Base-by-base conservation (phyloP, 1,140 invertebrate genomes). In the Lepidostoma basale region DNA sequence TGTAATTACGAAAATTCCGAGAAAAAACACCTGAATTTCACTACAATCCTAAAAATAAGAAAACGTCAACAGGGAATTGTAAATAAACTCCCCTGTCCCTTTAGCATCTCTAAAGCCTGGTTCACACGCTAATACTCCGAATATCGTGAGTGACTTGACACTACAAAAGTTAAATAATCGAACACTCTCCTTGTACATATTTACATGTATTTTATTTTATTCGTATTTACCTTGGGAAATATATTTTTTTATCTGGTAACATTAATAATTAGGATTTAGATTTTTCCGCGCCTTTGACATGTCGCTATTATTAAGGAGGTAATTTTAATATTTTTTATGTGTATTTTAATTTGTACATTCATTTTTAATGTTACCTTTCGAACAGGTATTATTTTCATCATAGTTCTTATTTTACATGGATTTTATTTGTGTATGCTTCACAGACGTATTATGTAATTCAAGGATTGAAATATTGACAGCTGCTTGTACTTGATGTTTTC, bases 11-110 rank as follows among this genome's bases (percentile, higher is more conserved):
- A 36, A 30, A 56, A 12, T 39, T 33, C 36, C 1, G 36, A 3
- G 20, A 56, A 56, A 39, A 36, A 36, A 20, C 28, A 56, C 52
- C 16, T 36, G 3, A 36, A 56, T 56, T 56, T 56, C 16, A 16
- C 4, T 33, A 56, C 36, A 56, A 56, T 56, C 52, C 6, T 33
- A 56, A 36, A 56, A 36, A 56, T 10, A 56, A 56, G 52, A 56
- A 56, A 56, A 56, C 52, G 52, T 56, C 52, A 56, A 56, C 52
- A 36, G 52, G 52, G 52, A 56, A 56, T 33, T 36, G 52, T 56
- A 56, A 56, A 56, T 56, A 56, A 56, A 56, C 52, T 56, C 52
- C 52, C 52, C 52, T 56, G 52, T 56, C 52, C 30, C 22, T 56
- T 36, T 56, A 56, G 52, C 52, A 56, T 56, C 52, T 56, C 52